Evolutionary conservation across 2,113 vertebrate genomes (phyloP).

Genomic region (Forbesichthys agassizii): DNA sequence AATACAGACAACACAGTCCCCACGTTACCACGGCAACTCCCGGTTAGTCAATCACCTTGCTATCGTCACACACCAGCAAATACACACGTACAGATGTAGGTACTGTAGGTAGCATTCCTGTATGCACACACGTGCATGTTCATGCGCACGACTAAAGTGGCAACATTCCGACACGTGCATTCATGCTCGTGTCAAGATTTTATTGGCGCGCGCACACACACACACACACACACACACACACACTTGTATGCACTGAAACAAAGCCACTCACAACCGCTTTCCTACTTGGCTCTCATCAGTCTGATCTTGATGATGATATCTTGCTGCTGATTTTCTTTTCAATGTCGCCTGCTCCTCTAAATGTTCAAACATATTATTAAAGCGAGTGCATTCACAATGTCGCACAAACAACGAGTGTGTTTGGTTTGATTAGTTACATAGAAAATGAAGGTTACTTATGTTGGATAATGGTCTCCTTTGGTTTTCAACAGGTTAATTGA

Average conservation of each 20-base stretch:
- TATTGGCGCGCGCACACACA: conserved; percentile 1
- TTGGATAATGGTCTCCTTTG: background rate
- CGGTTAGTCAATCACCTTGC: conserved; percentile 46
- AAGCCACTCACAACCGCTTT: background rate
- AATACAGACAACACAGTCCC: conserved; percentile 39
- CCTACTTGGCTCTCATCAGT: conserved; percentile 14
- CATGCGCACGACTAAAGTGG: background rate
- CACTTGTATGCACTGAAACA: conserved; percentile 8
- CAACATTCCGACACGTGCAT: conserved; percentile 25
- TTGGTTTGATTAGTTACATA: background rate
- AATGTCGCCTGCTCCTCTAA: background rate
- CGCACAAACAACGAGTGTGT: background rate
- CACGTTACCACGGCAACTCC: conserved; percentile 73
- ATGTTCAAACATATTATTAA: conserved; percentile 9
- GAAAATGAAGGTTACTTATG: background rate
- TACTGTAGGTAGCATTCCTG: background rate
- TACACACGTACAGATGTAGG: conserved; percentile 6
- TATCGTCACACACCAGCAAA: conserved; percentile 17
- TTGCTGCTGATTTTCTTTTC: conserved; percentile 11
- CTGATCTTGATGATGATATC: conserved; percentile 36
- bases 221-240: conserved; percentile 12
- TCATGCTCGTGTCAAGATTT: background rate
- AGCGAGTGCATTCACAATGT: background rate
- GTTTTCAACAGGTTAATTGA: too few relatives aligned
- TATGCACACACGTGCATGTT: background rate